These are phyloP conservation scores for Pristionchus arcanus DNA, from an alignment of 2,888 invertebrate genomes.

Conservation along the genomic window DNA sequence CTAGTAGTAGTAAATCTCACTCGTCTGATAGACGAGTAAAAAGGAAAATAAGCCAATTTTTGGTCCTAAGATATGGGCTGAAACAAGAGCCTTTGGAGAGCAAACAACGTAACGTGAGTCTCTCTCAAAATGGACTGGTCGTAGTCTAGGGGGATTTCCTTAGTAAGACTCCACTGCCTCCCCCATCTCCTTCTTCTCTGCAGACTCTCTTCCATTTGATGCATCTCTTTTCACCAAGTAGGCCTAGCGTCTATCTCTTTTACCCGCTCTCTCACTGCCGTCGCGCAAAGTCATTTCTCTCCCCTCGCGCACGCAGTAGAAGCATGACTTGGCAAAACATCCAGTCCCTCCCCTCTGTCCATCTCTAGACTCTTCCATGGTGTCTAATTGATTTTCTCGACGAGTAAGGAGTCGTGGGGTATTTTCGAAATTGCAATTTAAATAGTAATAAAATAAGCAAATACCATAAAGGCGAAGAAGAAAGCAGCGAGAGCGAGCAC, in stretches of 20 bases:
- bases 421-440: slow-evolving; percentile 22
- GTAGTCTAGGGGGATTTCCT: slow-evolving; percentile 14
- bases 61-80: neutral
- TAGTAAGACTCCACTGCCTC: neutral
- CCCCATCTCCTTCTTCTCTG: neutral
- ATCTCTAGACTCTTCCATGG: neutral
- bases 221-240: slow-evolving; percentile 41
- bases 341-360: slow-evolving; percentile 2
- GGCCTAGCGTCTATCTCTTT: neutral
- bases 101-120: neutral
- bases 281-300: slow-evolving; percentile 20
- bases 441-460: neutral
- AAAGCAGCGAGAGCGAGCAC: slow-evolving; percentile 38
- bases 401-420: neutral
- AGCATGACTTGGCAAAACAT: slow-evolving; percentile 46
- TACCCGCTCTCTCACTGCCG: neutral
- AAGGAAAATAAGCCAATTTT: neutral
- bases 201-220: slow-evolving; percentile 26
- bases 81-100: neutral
- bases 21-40: neutral
- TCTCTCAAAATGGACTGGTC: neutral
- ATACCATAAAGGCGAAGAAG: slow-evolving; percentile 52
- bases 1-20: neutral
- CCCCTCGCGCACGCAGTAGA: neutral
- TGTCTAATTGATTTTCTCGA: slow-evolving; percentile 4